Evolutionary conservation across 2,113 vertebrate genomes (phyloP).

Genomic region (Thermophis baileyi): DNA sequence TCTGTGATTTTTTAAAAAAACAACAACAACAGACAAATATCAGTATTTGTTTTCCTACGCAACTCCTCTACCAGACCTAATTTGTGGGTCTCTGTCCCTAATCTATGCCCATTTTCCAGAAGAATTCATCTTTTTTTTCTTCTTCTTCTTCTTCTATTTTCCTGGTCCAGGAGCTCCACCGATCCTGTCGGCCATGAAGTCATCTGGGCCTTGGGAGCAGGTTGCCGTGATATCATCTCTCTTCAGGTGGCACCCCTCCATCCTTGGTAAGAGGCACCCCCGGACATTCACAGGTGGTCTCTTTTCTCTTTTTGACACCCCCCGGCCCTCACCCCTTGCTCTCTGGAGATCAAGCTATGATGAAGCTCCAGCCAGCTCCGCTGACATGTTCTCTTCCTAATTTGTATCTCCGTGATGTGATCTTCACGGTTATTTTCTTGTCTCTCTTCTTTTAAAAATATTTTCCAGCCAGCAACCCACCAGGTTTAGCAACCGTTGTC

Average conservation of each 20-base stretch:
- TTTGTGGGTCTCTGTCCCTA: not conserved
- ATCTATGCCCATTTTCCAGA: not conserved
- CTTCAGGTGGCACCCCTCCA: constrained; percentile 96
- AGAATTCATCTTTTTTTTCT: not conserved
- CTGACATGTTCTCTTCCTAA: not conserved
- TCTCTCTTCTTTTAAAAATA: not conserved
- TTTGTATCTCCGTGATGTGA: rapidly evolving
- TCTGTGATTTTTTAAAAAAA: not conserved
- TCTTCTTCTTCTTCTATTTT: not conserved
- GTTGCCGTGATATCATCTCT: constrained; percentile 98
- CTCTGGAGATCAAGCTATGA: not conserved
- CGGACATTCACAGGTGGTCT: no score
- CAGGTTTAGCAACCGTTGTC: constrained; percentile 95
- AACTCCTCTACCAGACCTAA: not conserved
- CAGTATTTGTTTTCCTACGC: not conserved
- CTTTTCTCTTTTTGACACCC: not conserved
- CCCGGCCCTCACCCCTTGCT: not conserved
- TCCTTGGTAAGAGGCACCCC: constrained; percentile 80
- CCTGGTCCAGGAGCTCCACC: constrained; percentile 84
- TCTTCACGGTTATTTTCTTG: not conserved
- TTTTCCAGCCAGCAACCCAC: constrained; percentile 90
- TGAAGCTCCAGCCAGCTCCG: not conserved
- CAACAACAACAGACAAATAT: not conserved
- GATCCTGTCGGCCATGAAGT: constrained; percentile 97
- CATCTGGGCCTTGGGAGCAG: constrained; percentile 96